These are phyloP conservation scores for Galerucella nymphaeae DNA, from an alignment of 2,888 invertebrate genomes.

Conservation along the genomic window DNA sequence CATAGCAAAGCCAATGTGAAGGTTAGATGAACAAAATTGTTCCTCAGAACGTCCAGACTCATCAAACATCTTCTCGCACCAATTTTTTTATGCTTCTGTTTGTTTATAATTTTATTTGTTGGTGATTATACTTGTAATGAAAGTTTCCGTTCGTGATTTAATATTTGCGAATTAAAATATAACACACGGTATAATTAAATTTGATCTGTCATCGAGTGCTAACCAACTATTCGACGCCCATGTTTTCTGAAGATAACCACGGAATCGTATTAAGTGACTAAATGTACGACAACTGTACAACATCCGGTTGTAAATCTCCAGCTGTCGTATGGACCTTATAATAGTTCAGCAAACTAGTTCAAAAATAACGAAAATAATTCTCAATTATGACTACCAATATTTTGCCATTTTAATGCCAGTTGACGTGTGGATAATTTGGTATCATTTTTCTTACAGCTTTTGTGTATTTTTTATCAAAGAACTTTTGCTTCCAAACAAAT, in stretches of 20 bases:
- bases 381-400: constrained; percentile 44
- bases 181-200: constrained; percentile 7
- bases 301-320: constrained; percentile 56
- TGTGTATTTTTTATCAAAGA: constrained; percentile 6
- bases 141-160: no score
- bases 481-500: not conserved
- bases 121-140: no score
- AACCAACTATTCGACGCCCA: constrained; percentile 28
- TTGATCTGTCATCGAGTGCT: constrained; percentile 13
- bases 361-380: constrained; percentile 48
- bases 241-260: constrained; percentile 45
- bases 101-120: no score
- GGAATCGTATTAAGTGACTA: constrained; percentile 55
- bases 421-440: constrained; percentile 37
- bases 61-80: no score
- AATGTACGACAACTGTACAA: constrained; percentile 55
- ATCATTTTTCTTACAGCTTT: constrained; percentile 8
- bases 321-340: constrained; percentile 52
- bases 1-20: no score
- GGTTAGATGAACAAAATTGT: no score
- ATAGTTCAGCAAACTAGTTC: constrained; percentile 50
- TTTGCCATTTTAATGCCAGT: constrained; percentile 39
- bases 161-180: not conserved
- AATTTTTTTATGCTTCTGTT: no score
- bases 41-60: no score